Percentiles rank a stretch among this genome's conserved stretches.
Conservation (phyloP, 2,888 invertebrate species). For the Brachypterus glaber region DNA sequence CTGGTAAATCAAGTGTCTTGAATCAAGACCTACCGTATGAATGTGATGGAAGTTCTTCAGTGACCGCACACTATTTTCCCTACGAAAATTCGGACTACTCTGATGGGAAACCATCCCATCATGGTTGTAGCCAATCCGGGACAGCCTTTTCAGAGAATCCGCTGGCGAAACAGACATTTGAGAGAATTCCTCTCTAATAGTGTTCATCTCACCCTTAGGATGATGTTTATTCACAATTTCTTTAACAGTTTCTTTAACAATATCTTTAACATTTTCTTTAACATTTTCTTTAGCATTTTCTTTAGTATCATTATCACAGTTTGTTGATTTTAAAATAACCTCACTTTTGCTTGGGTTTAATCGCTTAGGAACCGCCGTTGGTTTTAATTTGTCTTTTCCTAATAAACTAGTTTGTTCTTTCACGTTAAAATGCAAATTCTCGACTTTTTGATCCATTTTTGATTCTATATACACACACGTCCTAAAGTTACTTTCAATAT, state of each 20-base stretch:
- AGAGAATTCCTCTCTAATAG: slow-evolving; percentile 14
- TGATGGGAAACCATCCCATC: slow-evolving; percentile 22
- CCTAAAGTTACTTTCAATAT: no score
- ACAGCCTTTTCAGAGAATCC: slow-evolving; percentile 22
- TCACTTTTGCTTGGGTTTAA: slow-evolving; percentile 12
- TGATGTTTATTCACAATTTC: no score
- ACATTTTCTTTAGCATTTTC: slow-evolving; percentile 16
- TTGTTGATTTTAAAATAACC: slow-evolving; percentile 10
- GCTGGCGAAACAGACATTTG: slow-evolving; percentile 20
- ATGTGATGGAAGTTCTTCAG: slow-evolving; percentile 27
- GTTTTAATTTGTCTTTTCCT: slow-evolving; percentile 16
- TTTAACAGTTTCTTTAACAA: no score
- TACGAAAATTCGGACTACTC: slow-evolving; percentile 29
- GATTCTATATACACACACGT: no score
- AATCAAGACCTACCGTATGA: no score
- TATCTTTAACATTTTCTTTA: no score
- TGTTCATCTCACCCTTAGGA: no score
- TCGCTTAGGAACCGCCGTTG: slow-evolving; percentile 10
- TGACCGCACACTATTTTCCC: slow-evolving; percentile 30
- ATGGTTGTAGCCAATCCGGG: slow-evolving; percentile 15
- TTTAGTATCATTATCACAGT: slow-evolving; percentile 23
- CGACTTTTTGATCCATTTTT: no score
- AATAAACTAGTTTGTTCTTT: no score
- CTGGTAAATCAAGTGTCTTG: no score
- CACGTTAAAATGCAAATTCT: no score